Percentiles rank a stretch among this genome's conserved stretches.
Conservation (phyloP, 2,113 vertebrate genomes). For the Stigmatopora nigra region DNA sequence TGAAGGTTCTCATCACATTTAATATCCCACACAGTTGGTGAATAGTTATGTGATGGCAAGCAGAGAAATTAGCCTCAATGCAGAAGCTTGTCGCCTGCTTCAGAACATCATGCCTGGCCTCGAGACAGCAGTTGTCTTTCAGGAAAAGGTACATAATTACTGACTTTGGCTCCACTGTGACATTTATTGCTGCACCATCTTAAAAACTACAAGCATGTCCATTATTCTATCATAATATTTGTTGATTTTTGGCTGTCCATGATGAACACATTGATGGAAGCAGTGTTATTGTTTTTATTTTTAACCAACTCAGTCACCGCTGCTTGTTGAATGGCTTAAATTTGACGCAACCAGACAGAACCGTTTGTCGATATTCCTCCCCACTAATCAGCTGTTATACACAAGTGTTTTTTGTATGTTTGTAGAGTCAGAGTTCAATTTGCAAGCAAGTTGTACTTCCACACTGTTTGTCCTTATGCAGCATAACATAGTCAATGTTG, state of each 20-base stretch:
- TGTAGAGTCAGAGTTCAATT: conserved; percentile 27
- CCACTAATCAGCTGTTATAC: neutral
- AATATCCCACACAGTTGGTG: conserved; percentile 74
- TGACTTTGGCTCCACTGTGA: neutral
- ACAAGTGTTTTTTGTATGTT: conserved; percentile 1
- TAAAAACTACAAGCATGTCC: neutral
- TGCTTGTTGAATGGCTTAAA: neutral
- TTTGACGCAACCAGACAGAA: neutral
- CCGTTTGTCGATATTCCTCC: neutral
- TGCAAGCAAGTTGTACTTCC: conserved; percentile 9
- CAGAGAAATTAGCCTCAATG: conserved; percentile 87
- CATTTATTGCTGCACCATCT: neutral
- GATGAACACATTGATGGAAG: neutral
- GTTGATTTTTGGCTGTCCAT: neutral
- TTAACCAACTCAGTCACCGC: neutral
- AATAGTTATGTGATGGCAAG: conserved; percentile 98
- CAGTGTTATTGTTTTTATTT: neutral
- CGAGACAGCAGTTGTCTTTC: conserved; percentile 84
- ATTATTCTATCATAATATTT: neutral
- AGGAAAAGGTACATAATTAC: conserved; percentile 44
- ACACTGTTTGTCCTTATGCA: neutral
- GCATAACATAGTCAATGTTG: neutral
- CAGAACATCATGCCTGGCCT: conserved; percentile 97
- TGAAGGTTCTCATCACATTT: neutral
- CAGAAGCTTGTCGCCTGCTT: conserved; percentile 88